Evolutionary conservation across 1,140 invertebrate species (phyloP).

Genomic region (Scaptomyza graminum): DNA sequence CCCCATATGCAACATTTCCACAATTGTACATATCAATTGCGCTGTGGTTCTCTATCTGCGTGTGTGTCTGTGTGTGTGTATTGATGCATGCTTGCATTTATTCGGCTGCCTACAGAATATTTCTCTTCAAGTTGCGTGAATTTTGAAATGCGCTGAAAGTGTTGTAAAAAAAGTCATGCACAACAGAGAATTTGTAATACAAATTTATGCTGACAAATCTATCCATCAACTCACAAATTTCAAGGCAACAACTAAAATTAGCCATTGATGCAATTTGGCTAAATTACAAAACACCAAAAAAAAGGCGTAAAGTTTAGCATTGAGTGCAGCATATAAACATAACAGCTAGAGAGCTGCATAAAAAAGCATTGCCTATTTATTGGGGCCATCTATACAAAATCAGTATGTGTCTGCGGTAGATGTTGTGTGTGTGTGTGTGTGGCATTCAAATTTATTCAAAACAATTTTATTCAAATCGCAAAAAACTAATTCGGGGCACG

Average conservation of each 20-base stretch:
- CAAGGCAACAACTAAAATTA: slow-evolving; percentile 19
- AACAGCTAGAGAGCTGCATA: slow-evolving; percentile 24
- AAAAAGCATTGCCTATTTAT: slow-evolving; percentile 65
- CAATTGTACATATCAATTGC: slow-evolving; percentile 42
- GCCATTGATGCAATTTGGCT: slow-evolving; percentile 34
- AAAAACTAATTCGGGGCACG: slow-evolving; percentile 79
- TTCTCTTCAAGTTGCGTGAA: slow-evolving; percentile 14
- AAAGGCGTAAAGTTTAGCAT: slow-evolving; percentile 6
- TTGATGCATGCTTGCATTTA: slow-evolving; percentile 19
- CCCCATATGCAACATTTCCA: neutral
- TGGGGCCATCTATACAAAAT: slow-evolving; percentile 26
- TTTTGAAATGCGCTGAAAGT: neutral
- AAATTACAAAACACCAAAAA: slow-evolving; percentile 54
- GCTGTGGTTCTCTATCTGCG: neutral
- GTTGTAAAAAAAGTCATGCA: neutral
- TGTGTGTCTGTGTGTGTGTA: slow-evolving; percentile 16
- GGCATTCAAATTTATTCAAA: slow-evolving; percentile 79
- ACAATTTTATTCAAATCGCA: slow-evolving; percentile 81
- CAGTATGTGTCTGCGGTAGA: slow-evolving; percentile 11
- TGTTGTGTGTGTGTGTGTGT: slow-evolving; percentile 57
- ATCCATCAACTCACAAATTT: neutral
- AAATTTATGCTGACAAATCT: neutral
- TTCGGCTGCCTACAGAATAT: slow-evolving; percentile 19
- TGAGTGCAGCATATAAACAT: slow-evolving; percentile 22
- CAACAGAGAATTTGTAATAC: too few species aligned